Percentiles rank a stretch among this genome's conserved stretches.
Evolutionary conservation across 1,140 invertebrate species (phyloP).

Genomic region (Ceratosolen solmsi): DNA sequence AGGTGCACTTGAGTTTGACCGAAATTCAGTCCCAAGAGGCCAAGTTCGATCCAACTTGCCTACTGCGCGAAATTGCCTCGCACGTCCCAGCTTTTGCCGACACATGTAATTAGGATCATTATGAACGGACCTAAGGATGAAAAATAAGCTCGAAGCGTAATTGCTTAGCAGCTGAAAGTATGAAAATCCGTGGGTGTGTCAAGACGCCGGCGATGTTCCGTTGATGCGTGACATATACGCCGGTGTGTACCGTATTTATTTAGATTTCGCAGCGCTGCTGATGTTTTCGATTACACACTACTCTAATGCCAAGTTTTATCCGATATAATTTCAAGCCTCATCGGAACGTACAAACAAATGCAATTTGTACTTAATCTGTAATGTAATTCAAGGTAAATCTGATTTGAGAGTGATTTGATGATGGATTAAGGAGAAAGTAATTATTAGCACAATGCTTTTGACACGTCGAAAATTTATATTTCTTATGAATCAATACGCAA

Average conservation of each 20-base stretch:
- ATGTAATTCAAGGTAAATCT: background rate
- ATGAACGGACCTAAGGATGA: background rate
- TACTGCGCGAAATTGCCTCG: background rate
- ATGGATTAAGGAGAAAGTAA: constrained; percentile 14
- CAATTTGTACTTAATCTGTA: background rate
- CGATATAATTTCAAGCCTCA: background rate
- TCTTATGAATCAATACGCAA: constrained; percentile 11
- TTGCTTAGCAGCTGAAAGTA: background rate
- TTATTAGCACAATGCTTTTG: background rate
- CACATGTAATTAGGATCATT: constrained; percentile 31
- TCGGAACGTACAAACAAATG: background rate
- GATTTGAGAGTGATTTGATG: background rate
- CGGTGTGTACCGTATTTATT: background rate
- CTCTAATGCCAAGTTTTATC: background rate
- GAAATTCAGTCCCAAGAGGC: constrained; percentile 53
- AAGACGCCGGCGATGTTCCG: background rate
- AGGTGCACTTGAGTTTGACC: constrained; percentile 58
- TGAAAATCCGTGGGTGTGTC: background rate
- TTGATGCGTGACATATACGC: background rate
- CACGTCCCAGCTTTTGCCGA: constrained; percentile 29
- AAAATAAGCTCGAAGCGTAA: constrained; percentile 18
- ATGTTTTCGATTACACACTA: background rate
- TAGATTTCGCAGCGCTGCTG: background rate
- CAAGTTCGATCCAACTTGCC: constrained; percentile 56
- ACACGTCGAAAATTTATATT: background rate